A percentile compares a stretch with the other conserved stretches of the same genome.
Evolutionary conservation across 64 coral and sea anemone genomes (phyloP).

Genomic region (Porites lutea): DNA sequence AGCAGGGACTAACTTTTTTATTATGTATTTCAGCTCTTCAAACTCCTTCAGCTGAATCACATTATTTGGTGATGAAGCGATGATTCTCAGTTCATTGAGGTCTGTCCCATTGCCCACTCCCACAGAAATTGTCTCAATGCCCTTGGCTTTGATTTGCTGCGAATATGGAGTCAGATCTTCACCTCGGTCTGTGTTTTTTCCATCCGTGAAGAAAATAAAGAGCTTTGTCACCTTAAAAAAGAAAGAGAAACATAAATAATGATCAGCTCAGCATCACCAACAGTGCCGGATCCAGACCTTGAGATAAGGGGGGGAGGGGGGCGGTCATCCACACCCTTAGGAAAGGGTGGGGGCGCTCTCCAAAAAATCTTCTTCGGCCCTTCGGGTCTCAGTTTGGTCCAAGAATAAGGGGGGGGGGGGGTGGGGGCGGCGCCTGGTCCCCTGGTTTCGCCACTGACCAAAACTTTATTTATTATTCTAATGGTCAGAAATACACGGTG

Average conservation of each 20-base stretch:
- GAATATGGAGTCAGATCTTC: background rate
- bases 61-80: conserved; percentile 57
- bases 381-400: too few species aligned
- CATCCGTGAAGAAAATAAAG: conserved; percentile 85
- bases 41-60: conserved; percentile 50
- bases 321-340: too few species aligned
- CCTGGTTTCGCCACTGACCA: too few species aligned
- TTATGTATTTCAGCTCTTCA: conserved; percentile 55
- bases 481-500: too few species aligned
- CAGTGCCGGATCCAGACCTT: too few species aligned
- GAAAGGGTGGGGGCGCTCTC: too few species aligned
- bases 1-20: conserved; percentile 40
- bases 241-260: background rate
- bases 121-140: conserved; percentile 70
- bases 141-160: background rate
- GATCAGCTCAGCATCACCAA: background rate
- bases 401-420: too few species aligned
- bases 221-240: conserved; percentile 50
- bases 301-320: too few species aligned
- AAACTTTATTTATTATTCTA: too few species aligned
- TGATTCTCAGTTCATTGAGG: background rate
- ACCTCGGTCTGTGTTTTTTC: conserved; percentile 4
- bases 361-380: too few species aligned
- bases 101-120: conserved; percentile 45
- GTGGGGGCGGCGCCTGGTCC: too few species aligned